Base-by-base conservation (phyloP, 2,888 invertebrate genomes). In the Protodeltote pygarga region DNA sequence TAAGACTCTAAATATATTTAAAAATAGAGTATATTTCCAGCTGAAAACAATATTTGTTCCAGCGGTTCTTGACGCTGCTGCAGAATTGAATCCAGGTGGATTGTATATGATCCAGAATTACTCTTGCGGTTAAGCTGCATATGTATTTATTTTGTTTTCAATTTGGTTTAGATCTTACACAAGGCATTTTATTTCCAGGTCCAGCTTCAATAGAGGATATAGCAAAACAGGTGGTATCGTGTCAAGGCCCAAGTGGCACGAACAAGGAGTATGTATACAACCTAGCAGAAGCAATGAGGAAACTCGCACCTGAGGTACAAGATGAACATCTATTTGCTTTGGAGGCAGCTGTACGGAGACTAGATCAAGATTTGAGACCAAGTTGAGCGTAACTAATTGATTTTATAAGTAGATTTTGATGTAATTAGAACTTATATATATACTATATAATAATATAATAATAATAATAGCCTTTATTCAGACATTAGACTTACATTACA, bases 201-300 rank as follows among this genome's bases (percentile, higher is more conserved):
- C 93, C 94, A 55, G 96, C 96, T n/a, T 92, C 96, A 63, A 81
- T 96, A 49, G 93, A 95, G 38, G 93, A 93, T 4, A 97, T 99
- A 67, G 98, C 98, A 0, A 85, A 93, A 21, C 97, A 98, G 86
- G 95, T 99, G 20, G 90, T 94, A 14, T 87, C 86, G 11, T 93
- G 95, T 8, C 87, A 91, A 10, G 99, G 99, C 0, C 96, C 97
- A 0, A 98, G 98, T 81, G 99, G 99, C 0, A 83, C 95, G 0
- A 99, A 99, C 83, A 94, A 95, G 24, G 99, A 99, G 72, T 99
- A 99, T 92, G 93, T 99, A 0, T 96, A 96, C 70, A 96, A 96
- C 69, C 89, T 98, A 59, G 97, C 96, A 0, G 86, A 94, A 29
- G 94, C 96, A 0, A 96, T 98, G 96, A 92, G 95, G 46, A 81